phyloP scores from a whole-genome alignment of 2,113 vertebrate genomes.

The Cervus canadensis region DNA sequence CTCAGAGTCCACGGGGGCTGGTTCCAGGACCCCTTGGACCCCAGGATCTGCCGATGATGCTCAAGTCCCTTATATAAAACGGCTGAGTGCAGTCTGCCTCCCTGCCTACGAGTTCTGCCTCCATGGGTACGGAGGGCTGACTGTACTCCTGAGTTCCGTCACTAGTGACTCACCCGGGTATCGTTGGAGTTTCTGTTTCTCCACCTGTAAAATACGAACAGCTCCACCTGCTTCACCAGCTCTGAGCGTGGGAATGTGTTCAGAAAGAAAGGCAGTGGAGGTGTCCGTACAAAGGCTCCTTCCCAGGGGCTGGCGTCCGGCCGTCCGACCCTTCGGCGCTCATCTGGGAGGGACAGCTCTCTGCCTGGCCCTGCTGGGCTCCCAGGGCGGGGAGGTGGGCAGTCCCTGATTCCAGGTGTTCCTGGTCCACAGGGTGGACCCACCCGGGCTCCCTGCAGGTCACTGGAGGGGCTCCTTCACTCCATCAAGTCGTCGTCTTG shows the following conservation, averaged over 20 bases:
- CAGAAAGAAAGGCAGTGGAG: background rate
- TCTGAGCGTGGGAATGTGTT: background rate
- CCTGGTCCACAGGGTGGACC: accelerated
- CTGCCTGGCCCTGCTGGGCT: background rate
- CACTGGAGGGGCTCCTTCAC: no score
- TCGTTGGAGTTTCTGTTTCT: background rate
- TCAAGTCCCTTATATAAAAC: background rate
- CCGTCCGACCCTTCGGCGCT: background rate
- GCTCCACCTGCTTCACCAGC: background rate
- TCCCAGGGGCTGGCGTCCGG: background rate
- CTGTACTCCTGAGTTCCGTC: background rate
- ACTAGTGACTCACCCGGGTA: background rate
- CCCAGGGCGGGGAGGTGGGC: background rate
- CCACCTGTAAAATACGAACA: background rate
- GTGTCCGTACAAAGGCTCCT: background rate
- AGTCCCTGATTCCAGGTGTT: background rate
- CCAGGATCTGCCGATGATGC: background rate
- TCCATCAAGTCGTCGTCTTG: background rate
- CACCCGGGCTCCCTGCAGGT: background rate
- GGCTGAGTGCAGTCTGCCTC: background rate
- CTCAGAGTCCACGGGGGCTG: background rate
- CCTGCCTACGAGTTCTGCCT: background rate
- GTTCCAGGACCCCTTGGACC: background rate
- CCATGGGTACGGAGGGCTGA: background rate
- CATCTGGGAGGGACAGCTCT: background rate